Evolutionary conservation across 2,888 invertebrate genomes (phyloP), one percentile per base, ranked within the genome.

Genomic region (Hetaerina titia): DNA sequence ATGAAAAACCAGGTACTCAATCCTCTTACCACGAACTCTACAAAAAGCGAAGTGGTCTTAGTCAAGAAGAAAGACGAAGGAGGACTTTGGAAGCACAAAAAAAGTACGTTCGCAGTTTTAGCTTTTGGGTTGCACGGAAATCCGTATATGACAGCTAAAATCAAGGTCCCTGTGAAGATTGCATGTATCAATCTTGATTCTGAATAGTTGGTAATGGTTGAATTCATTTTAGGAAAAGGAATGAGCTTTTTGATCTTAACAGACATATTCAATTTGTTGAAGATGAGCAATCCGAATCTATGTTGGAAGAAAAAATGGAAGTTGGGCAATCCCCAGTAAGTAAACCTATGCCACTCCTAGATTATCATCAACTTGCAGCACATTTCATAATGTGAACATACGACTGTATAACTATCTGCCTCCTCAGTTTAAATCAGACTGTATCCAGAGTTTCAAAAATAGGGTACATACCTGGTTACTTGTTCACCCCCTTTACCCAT

Each of bases 41-140:
- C 69, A 92, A 92, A 63, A 95, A 89, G n/a, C 56, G 95, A n/a
- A 57, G 22, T 22, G 88, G n/a, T 60, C 56, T 89, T 22, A 89
- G 95, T 96, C 97, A 97, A 96, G 97, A 97, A 95, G 97, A 97
- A 96, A 96, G 98, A 95, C 96, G 98, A 69, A 96, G 96, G 95
- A 96, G 97, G 96, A 96, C 97, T 74, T 96, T 98, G n/a, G 96
- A 97, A 95, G 96, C 96, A 31, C 98, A 98, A 96, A 98, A 97
- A 97, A 96, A 96, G 98, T 98, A 97, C 96, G 96, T 95, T 64
- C 56, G 22, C 22, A 64, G 4, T 8, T 22, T n/a, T n/a, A 89
- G 22, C n/a, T 4, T 60, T 57, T 90, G 25, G 2, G 25, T 90
- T 31, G 1, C 5, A 25, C 0, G 4, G 87, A 31, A 19, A 31